These are phyloP conservation scores for Mylabris phalerata DNA, from an alignment of 1,140 invertebrate genomes.

Conservation along the genomic window DNA sequence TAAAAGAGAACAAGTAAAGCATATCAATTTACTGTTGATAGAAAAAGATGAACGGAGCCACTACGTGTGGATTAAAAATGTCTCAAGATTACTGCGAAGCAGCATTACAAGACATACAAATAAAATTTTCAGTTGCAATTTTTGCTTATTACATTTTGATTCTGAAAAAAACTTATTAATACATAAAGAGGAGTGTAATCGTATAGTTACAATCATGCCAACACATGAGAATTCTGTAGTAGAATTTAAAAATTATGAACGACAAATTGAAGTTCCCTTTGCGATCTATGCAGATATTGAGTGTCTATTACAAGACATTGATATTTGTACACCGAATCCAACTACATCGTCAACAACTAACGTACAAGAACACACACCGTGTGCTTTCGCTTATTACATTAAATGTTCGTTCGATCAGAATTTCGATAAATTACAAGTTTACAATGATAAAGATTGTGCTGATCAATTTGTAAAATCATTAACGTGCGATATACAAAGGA, in stretches of 20 bases:
- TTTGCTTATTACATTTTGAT: conserved; percentile 18
- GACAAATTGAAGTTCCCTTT: background rate
- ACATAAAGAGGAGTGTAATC: too few species aligned
- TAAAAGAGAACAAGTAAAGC: too few species aligned
- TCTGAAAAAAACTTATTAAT: too few species aligned
- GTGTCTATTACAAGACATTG: background rate
- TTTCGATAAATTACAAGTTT: background rate
- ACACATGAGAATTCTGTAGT: background rate
- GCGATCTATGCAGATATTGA: background rate
- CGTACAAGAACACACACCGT: background rate
- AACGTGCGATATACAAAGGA: too few species aligned
- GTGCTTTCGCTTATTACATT: background rate
- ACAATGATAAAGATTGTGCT: background rate
- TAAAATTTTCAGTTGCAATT: conserved; percentile 32
- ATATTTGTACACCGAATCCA: background rate
- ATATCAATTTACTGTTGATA: conserved; percentile 2
- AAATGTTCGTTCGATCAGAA: background rate
- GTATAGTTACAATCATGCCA: too few species aligned
- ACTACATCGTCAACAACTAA: background rate
- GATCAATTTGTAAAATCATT: background rate
- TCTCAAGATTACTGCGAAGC: conserved; percentile 19
- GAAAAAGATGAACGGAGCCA: conserved; percentile 4
- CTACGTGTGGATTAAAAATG: conserved; percentile 7
- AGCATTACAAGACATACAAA: conserved; percentile 26
- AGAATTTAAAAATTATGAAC: conserved; percentile 6